Conservation (phyloP, 2,113 vertebrate genomes). For the Columbina picui region DNA sequence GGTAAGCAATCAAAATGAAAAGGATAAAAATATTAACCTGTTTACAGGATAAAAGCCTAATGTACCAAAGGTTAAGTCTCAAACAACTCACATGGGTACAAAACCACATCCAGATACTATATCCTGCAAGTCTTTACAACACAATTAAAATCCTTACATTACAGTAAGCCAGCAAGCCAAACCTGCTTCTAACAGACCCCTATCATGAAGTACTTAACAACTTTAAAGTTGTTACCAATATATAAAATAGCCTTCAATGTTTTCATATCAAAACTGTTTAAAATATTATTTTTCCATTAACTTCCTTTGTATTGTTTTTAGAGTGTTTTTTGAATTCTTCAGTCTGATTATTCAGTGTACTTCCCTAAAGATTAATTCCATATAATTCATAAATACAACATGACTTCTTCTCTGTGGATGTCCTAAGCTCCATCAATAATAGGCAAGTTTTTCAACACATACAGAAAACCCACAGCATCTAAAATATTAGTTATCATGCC, state of each 20-base stretch:
- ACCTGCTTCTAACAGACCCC: background rate
- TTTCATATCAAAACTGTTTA: background rate
- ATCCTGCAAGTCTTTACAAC: background rate
- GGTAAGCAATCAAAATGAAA: background rate
- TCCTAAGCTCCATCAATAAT: background rate
- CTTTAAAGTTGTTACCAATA: background rate
- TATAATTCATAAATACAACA: background rate
- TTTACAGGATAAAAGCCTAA: background rate
- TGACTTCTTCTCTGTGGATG: conserved; percentile 25
- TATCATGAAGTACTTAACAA: background rate
- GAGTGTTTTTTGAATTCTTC: background rate
- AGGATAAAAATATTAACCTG: rapidly evolving
- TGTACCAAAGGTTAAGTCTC: background rate
- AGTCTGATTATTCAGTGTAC: background rate
- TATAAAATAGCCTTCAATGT: background rate
- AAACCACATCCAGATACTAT: background rate
- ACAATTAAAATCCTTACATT: background rate
- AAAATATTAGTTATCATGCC: background rate
- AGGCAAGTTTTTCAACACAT: conserved; percentile 43
- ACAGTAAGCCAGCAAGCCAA: background rate
- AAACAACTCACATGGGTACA: background rate
- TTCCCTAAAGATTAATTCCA: background rate
- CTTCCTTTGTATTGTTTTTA: background rate
- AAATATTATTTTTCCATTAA: background rate
- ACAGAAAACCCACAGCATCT: background rate